A percentile compares a stretch with the other conserved stretches of the same genome.
These are phyloP conservation scores for Chaetodon trifascialis DNA, from an alignment of 2,113 vertebrate species.

Conservation along the genomic window DNA sequence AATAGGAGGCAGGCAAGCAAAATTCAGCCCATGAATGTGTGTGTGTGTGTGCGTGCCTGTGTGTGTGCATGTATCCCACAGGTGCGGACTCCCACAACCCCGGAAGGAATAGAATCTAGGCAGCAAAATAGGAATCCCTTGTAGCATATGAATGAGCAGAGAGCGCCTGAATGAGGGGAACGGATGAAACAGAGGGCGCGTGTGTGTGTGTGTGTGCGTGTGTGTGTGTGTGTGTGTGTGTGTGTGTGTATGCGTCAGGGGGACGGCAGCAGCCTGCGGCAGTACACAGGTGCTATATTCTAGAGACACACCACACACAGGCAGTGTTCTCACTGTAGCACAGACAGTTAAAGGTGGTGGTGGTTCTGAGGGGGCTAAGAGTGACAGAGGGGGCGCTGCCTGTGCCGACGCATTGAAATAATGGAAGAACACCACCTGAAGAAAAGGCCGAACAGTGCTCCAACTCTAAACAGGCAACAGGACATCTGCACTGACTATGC, in stretches of 20 bases:
- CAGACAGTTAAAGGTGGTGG: slow-evolving; percentile 24
- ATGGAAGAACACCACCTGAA: slow-evolving; percentile 46
- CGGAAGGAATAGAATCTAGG: slow-evolving; percentile 65
- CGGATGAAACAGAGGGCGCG: slow-evolving; percentile 9
- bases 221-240: slow-evolving; percentile 8
- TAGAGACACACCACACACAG: slow-evolving; percentile 33
- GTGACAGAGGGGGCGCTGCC: slow-evolving; percentile 33
- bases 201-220: neutral
- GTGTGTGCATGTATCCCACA: slow-evolving; percentile 40
- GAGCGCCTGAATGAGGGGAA: slow-evolving; percentile 40
- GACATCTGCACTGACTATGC: slow-evolving; percentile 2
- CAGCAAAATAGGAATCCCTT: slow-evolving; percentile 62
- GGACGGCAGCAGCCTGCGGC: slow-evolving; percentile 46
- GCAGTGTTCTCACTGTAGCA: slow-evolving; percentile 33
- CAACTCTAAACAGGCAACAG: neutral
- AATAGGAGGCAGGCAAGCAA: slow-evolving; percentile 53
- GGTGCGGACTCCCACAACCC: slow-evolving; percentile 62
- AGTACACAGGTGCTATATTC: slow-evolving; percentile 60
- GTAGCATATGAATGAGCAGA: slow-evolving; percentile 70
- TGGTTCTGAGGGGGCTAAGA: neutral
- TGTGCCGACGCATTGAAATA: slow-evolving; percentile 31
- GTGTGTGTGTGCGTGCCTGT: slow-evolving; percentile 17
- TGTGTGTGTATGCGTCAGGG: neutral
- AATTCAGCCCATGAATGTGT: slow-evolving; percentile 31
- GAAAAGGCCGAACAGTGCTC: slow-evolving; percentile 20